These are phyloP conservation scores for Drosophila yakuba DNA, from an alignment of 1,140 invertebrate genomes.

Conservation along the genomic window DNA sequence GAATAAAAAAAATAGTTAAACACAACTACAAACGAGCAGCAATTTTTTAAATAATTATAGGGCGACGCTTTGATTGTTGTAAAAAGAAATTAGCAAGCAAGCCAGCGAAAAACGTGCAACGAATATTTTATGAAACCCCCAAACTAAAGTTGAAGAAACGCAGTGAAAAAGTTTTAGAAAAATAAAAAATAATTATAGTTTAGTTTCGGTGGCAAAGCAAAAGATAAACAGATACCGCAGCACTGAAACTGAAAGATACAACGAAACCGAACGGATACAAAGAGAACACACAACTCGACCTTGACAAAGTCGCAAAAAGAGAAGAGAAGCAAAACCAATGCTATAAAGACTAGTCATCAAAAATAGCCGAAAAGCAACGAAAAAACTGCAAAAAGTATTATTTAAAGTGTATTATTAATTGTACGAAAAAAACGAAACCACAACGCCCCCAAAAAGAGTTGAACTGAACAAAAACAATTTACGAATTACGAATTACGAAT, in stretches of 20 bases:
- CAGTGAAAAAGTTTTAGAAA: conserved; percentile 5
- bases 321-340: conserved; percentile 19
- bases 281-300: conserved; percentile 58
- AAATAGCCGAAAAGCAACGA: conserved; percentile 44
- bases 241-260: conserved; percentile 52
- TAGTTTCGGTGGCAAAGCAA: conserved; percentile 15
- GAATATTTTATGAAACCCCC: conserved; percentile 44
- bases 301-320: conserved; percentile 65
- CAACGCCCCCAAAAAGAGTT: conserved; percentile 47
- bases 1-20: conserved; percentile 1
- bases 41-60: conserved; percentile 48
- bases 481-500: too few relatives aligned
- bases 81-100: conserved; percentile 55
- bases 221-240: conserved; percentile 49
- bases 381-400: conserved; percentile 66
- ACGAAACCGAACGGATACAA: conserved; percentile 44
- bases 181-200: conserved; percentile 20
- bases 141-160: conserved; percentile 1
- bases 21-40: conserved; percentile 38
- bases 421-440: conserved; percentile 42
- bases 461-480: conserved; percentile 22
- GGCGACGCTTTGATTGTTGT: conserved; percentile 43
- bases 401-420: conserved; percentile 72
- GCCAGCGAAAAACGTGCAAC: conserved; percentile 53
- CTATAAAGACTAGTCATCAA: conserved; percentile 60